Conservation (phyloP, 2,888 invertebrate species). For the Drosophila sordidapex region DNA sequence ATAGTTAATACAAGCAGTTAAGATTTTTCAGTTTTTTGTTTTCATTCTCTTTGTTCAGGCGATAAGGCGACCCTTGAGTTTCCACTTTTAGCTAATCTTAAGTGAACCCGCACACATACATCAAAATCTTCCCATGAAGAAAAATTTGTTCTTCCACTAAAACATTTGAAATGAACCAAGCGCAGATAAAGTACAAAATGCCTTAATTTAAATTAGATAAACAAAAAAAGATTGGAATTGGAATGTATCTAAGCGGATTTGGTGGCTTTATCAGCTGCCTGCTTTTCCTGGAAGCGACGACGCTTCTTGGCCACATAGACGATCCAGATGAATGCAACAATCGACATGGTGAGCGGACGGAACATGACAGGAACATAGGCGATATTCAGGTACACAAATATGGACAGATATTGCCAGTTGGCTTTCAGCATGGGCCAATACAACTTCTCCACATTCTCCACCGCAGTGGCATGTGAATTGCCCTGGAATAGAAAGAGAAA, state of each 20-base stretch:
- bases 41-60: neutral
- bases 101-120: slow-evolving; percentile 1
- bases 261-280: slow-evolving; percentile 54
- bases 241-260: slow-evolving; percentile 41
- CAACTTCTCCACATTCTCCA: slow-evolving; percentile 87
- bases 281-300: slow-evolving; percentile 85
- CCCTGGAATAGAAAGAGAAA: slow-evolving; percentile 84
- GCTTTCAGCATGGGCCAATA: slow-evolving; percentile 89
- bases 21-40: slow-evolving; percentile 8
- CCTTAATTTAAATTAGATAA: slow-evolving; percentile 13
- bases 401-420: slow-evolving; percentile 91
- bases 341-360: slow-evolving; percentile 89
- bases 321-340: slow-evolving; percentile 92
- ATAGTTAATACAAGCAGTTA: slow-evolving; percentile 9
- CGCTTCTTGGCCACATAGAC: slow-evolving; percentile 90
- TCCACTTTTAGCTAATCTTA: slow-evolving; percentile 12
- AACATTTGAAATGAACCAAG: slow-evolving; percentile 21
- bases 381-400: slow-evolving; percentile 91
- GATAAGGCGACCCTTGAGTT: slow-evolving; percentile 12
- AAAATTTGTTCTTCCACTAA: neutral
- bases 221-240: neutral
- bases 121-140: slow-evolving; percentile 3
- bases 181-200: slow-evolving; percentile 26
- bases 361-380: slow-evolving; percentile 92
- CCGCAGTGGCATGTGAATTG: slow-evolving; percentile 88